Conservation (phyloP, 2,888 invertebrate species). For the Nowickia ferox region DNA sequence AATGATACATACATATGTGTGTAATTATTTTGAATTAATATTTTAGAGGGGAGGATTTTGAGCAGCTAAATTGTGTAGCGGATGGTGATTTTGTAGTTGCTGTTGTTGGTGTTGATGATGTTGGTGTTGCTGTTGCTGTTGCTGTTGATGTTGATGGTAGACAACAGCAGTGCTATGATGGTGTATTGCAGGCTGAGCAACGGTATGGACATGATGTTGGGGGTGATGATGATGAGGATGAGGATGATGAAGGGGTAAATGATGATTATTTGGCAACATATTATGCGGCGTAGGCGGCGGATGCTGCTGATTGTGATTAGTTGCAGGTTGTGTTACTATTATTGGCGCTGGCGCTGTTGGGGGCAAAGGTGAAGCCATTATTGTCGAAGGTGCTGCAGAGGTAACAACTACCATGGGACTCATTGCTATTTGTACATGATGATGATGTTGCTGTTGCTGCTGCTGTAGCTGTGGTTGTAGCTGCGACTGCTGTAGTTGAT, state of each 20-base stretch:
- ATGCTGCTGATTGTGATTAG: constrained; percentile 56
- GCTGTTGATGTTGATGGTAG: constrained; percentile 59
- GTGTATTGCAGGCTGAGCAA: constrained; percentile 57
- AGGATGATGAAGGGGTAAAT: constrained; percentile 63
- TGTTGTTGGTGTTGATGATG: constrained; percentile 49
- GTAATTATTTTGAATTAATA: constrained; percentile 57
- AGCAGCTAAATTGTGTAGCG: constrained; percentile 66
- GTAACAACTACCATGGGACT: constrained; percentile 65
- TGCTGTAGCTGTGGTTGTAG: constrained; percentile 59
- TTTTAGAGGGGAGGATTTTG: constrained; percentile 70
- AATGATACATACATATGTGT: constrained; percentile 35
- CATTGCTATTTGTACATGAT: constrained; percentile 75
- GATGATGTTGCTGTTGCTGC: constrained; percentile 53
- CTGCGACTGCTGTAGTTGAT: constrained; percentile 69
- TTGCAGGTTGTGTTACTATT: constrained; percentile 55
- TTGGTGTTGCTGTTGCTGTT: constrained; percentile 32
- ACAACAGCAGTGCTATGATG: constrained; percentile 47
- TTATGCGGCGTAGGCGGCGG: constrained; percentile 28
- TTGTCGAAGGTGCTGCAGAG: constrained; percentile 46
- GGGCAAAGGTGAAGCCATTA: constrained; percentile 63
- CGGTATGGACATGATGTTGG: constrained; percentile 44
- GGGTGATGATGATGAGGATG: constrained; percentile 42
- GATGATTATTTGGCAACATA: constrained; percentile 69
- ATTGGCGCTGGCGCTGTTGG: constrained; percentile 23
- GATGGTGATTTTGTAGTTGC: constrained; percentile 57